phyloP scores from a whole-genome alignment of 2,113 vertebrate species.

The Notechis scutatus region DNA sequence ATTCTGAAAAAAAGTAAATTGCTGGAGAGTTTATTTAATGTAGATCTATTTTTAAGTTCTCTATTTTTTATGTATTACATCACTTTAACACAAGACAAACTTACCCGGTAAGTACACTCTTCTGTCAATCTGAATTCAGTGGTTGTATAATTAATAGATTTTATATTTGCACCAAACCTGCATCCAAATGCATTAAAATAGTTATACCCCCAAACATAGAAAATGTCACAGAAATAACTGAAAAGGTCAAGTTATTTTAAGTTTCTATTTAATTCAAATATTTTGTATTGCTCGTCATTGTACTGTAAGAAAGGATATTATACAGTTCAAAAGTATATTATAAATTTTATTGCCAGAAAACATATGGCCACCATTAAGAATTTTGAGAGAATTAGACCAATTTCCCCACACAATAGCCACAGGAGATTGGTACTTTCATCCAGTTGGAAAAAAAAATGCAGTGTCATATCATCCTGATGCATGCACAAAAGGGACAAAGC shows the following conservation, averaged over 20 bases:
- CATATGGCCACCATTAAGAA: neutral
- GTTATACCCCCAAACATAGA: neutral
- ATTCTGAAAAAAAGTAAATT: neutral
- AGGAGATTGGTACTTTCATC: neutral
- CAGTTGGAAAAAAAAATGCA: neutral
- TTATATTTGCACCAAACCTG: slow-evolving; percentile 86
- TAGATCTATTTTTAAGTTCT: neutral
- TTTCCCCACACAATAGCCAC: neutral
- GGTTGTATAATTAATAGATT: slow-evolving; percentile 86
- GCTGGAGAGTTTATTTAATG: neutral
- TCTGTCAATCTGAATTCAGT: slow-evolving; percentile 83
- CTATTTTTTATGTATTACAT: neutral
- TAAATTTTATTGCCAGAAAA: neutral
- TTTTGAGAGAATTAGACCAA: neutral
- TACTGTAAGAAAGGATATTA: neutral
- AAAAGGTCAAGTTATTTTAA: neutral
- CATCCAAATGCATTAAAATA: slow-evolving; percentile 39
- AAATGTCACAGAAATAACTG: neutral
- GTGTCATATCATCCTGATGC: neutral
- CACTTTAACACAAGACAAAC: slow-evolving; percentile 27
- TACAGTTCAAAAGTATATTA: neutral
- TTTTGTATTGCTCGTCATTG: neutral
- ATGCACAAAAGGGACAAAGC: neutral
- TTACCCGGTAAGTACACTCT: slow-evolving; percentile 68
- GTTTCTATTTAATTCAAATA: neutral